A percentile compares a stretch with the other conserved stretches of the same genome.
These are phyloP conservation scores for Calidris pygmaea DNA, from an alignment of 2,113 vertebrate species.

Conservation along the genomic window DNA sequence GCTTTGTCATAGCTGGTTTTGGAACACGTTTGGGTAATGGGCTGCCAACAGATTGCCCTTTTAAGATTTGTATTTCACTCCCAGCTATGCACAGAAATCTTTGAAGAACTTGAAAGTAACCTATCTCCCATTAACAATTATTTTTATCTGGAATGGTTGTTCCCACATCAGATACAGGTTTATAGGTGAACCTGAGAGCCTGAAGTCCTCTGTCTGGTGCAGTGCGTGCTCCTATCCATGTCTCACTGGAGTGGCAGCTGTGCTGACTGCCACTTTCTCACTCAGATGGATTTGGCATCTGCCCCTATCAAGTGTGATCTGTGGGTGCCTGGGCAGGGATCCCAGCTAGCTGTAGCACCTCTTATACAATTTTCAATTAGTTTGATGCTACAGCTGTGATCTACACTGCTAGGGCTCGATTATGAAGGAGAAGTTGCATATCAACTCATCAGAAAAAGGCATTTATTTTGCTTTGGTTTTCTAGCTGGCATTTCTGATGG, in stretches of 20 bases:
- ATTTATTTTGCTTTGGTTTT: not conserved
- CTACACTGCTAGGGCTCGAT: not conserved
- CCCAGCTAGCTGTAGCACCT: not conserved
- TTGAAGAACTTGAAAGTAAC: slow-evolving; percentile 48
- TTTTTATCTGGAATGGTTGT: slow-evolving; percentile 22
- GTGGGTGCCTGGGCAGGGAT: not conserved
- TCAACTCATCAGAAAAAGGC: not conserved
- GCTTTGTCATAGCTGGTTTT: not conserved
- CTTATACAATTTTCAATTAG: not conserved
- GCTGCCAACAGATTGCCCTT: slow-evolving; percentile 13
- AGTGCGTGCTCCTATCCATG: rapidly evolving
- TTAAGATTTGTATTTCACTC: slow-evolving; percentile 4
- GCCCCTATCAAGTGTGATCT: not conserved
- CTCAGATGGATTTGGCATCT: not conserved
- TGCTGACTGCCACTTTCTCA: not conserved
- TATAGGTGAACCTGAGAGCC: not conserved
- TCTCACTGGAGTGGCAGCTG: not conserved
- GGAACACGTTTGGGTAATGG: rapidly evolving
- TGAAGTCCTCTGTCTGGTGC: not conserved
- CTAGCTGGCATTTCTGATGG: not conserved
- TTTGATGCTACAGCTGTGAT: not conserved
- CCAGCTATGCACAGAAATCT: not conserved
- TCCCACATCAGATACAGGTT: slow-evolving; percentile 43
- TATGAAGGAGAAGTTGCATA: not conserved
- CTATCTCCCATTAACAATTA: slow-evolving; percentile 7